Percentiles rank a stretch among this genome's conserved stretches.
These are phyloP conservation scores for Rhinolophus ferrumequinum DNA, from an alignment of 2,113 vertebrate species.

Conservation along the genomic window DNA sequence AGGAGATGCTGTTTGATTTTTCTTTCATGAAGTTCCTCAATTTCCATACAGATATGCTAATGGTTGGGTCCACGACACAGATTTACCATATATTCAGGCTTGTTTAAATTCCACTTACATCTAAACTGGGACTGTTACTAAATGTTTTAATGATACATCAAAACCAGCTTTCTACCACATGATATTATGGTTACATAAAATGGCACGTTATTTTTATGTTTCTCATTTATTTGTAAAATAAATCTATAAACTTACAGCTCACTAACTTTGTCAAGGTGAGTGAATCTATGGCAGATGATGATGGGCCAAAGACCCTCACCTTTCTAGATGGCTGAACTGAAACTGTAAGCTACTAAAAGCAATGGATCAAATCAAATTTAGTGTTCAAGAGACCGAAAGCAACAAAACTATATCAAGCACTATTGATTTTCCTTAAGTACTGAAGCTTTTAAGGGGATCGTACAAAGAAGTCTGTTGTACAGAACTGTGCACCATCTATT, in stretches of 20 bases:
- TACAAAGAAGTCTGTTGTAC: constrained; percentile 64
- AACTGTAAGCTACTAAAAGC: constrained; percentile 70
- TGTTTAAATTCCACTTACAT: background rate
- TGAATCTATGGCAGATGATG: constrained; percentile 62
- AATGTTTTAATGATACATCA: background rate
- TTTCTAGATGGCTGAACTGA: constrained; percentile 72
- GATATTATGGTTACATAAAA: background rate
- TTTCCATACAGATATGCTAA: background rate
- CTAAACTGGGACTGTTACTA: background rate
- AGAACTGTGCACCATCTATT: constrained; percentile 75
- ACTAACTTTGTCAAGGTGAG: constrained; percentile 1
- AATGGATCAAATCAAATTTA: constrained; percentile 80
- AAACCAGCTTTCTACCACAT: background rate
- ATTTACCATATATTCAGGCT: background rate
- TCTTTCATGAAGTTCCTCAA: background rate
- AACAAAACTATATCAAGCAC: constrained; percentile 72
- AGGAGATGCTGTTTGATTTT: background rate
- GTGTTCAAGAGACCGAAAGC: constrained; percentile 70
- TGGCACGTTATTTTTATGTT: background rate
- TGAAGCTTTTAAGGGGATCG: constrained; percentile 84
- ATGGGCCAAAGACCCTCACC: constrained; percentile 20
- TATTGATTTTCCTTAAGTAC: constrained; percentile 88
- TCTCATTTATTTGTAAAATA: constrained; percentile 64
- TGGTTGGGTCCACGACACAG: background rate
- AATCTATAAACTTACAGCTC: background rate